Base-by-base conservation (phyloP, 2,797 vertebrate genomes). In the Furcifer pardalis region DNA sequence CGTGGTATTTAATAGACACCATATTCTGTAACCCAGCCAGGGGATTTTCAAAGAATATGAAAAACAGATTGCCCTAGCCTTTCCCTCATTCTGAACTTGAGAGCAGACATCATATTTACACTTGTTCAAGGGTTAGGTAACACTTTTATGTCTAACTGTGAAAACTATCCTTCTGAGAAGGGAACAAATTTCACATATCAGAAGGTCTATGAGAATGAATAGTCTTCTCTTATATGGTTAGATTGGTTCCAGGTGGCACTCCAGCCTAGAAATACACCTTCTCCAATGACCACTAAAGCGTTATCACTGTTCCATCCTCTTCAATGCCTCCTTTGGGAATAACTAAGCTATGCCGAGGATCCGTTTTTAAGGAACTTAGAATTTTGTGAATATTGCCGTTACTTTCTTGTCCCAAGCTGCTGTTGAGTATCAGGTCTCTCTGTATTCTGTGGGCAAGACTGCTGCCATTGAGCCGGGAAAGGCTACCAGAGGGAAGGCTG, bases 261-360 rank as follows among this genome's bases (percentile, higher is more conserved):
- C 93, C 90, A 89, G 92, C 91, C 89, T 88, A 79, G 82, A 84
- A 89, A 90, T 21, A 78, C 1, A 90, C 42, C 10, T 81, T 25
- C 2, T 19, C 77, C 62, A 88, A 82, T 56, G 46, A 46, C 74
- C 77, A 85, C 97, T 98, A 99, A 97, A 99, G 97, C 2, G 98
- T 99, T 86, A 99, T 98, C 73, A 99, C 98, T 0, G 98, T 99
- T 91, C 98, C 98, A 0, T 99, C 98, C 92, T 99, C 98, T 94
- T 99, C 99, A 3, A 99, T 97, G 6, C 98, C 98, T 72, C 98
- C 98, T n/a, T 96, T 96, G 62, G 98, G 98, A 89, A 99, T 96
- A 42, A 97, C 97, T 76, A 99, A 96, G 92, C 98, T 98, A 95
- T 99, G 97, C 46, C 98, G 96, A 63, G 97, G 97, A 95, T 99